Conservation (phyloP, 2,797 vertebrate species). For the Podarcis siculus region DNA sequence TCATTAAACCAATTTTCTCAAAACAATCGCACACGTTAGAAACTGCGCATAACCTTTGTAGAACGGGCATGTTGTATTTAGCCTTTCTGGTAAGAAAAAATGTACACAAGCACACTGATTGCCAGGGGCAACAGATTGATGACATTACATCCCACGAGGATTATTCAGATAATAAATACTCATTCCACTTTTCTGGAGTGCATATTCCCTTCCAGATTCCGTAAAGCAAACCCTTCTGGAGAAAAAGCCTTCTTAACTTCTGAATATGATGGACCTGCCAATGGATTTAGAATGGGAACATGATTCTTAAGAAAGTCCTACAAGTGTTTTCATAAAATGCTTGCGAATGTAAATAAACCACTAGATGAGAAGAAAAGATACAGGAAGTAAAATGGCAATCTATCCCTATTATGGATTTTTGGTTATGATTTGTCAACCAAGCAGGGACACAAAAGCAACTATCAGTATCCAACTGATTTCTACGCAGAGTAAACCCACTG, state of each 20-base stretch:
- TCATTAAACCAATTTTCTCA: slow-evolving; percentile 36
- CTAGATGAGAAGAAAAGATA: too few relatives aligned
- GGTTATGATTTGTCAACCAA: too few relatives aligned
- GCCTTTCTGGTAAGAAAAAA: not conserved
- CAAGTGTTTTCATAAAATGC: too few relatives aligned
- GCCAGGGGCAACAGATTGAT: not conserved
- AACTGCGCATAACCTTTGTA: not conserved
- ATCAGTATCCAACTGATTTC: too few relatives aligned
- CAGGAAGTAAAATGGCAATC: too few relatives aligned
- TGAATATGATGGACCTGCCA: too few relatives aligned
- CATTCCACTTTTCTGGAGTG: not conserved
- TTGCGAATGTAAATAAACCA: too few relatives aligned
- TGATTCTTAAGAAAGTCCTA: too few relatives aligned
- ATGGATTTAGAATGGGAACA: too few relatives aligned
- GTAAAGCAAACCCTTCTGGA: not conserved
- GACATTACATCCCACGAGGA: not conserved
- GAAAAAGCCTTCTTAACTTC: not conserved
- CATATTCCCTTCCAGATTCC: not conserved
- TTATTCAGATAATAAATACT: not conserved
- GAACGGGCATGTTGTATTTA: slow-evolving; percentile 4
- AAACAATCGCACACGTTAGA: not conserved
- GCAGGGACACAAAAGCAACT: too few relatives aligned
- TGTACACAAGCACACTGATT: not conserved
- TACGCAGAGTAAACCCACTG: too few relatives aligned
- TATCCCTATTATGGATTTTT: too few relatives aligned